Base-by-base conservation (phyloP, 2,888 invertebrate genomes). In the Periphyllus acericola region DNA sequence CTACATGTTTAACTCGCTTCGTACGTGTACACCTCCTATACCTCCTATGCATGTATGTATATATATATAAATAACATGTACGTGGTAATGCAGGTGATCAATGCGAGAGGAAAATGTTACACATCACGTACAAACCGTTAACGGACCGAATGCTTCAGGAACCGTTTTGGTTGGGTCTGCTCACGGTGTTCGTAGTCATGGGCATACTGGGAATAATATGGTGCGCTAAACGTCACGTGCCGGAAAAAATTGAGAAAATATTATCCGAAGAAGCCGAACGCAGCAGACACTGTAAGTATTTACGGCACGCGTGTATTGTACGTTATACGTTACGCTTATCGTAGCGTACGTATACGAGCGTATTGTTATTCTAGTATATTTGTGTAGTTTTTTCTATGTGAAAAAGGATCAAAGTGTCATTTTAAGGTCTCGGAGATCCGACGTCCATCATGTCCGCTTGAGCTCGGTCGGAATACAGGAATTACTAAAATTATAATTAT, bases 91-190 rank as follows among this genome's bases (percentile, higher is more conserved):
- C 92, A 92, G 93, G 93, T 80, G 91, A 92, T 90, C 93, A 94
- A 89, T 96, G 96, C 91, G 96, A 96, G 92, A 92, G 93, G 83
- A 92, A 94, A 74, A 94, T 95, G 92, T 93, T 94, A 90, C 94
- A 95, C 90, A 94, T 95, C 89, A 94, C 94, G 1, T 95, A 94
- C 91, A 94, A 94, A 90, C 95, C 95, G 8, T 92, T 96, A 32
- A 96, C 96, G 19, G 94, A 96, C 90, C 93, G 96, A 46, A 96
- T 97, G 95, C 92, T 97, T 55, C 95, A 96, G 90, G 96, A 97
- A 91, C 97, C 97, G 0, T 97, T 97, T 92, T 97, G 97, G 97
- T 93, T 97, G 75, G 97, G 97, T 0, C 93, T 97, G 71, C 95
- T 97, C 91, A 96, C 96, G 0, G 96, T 97, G 0, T 95, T 95